These are phyloP conservation scores for Cydia amplana DNA, from an alignment of 1,140 invertebrate species.

Conservation along the genomic window DNA sequence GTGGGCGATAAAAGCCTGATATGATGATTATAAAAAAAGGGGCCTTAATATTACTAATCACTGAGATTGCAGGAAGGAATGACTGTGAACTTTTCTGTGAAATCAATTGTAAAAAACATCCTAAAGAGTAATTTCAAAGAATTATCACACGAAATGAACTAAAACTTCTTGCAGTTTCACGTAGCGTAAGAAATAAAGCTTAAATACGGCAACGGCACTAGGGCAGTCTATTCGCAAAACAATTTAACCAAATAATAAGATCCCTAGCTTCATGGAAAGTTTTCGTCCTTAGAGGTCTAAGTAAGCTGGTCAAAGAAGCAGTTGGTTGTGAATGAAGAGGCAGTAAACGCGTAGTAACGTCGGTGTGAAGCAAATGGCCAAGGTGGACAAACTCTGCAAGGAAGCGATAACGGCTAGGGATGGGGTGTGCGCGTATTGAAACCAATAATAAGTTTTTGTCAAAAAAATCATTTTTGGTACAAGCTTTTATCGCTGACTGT, in stretches of 20 bases:
- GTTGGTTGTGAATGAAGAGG: background rate
- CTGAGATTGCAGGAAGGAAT: too few species aligned
- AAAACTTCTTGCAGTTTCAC: background rate
- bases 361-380: constrained; percentile 9
- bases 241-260: background rate
- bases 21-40: too few species aligned
- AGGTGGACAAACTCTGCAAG: constrained; percentile 25
- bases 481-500: too few species aligned
- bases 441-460: too few species aligned
- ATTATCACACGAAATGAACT: background rate
- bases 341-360: constrained; percentile 21
- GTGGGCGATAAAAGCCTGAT: too few species aligned
- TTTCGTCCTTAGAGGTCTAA: background rate
- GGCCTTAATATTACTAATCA: too few species aligned
- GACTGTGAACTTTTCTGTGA: too few species aligned
- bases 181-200: background rate
- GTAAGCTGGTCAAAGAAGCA: background rate
- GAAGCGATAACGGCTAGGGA: constrained; percentile 28
- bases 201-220: background rate
- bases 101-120: too few species aligned
- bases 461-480: too few species aligned
- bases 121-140: background rate
- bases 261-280: background rate
- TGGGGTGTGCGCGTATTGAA: background rate
- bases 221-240: background rate